Percentiles rank a stretch among this genome's conserved stretches.
Conservation (phyloP, 2,888 invertebrate genomes). For the Phoenoteleia sp. region DNA sequence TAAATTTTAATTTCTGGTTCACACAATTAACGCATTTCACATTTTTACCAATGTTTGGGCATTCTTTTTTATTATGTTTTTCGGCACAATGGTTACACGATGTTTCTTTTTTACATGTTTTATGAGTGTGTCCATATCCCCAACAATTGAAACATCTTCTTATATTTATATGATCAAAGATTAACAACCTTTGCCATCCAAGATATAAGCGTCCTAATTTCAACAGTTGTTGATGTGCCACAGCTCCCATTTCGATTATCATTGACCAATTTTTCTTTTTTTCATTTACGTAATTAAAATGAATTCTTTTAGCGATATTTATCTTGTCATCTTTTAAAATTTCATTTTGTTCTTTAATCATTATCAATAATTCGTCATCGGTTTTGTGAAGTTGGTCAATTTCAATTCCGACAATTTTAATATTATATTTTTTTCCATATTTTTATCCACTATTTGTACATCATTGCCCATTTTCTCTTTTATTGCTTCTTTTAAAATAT, state of each 20-base stretch:
- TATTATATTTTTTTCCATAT: neutral
- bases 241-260: neutral
- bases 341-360: neutral
- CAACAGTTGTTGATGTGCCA: neutral
- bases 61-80: neutral
- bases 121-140: neutral
- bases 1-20: neutral
- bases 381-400: neutral
- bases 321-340: neutral
- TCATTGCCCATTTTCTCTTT: too few relatives aligned
- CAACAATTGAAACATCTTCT: neutral
- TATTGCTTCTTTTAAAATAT: too few relatives aligned
- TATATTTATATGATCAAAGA: neutral
- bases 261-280: neutral
- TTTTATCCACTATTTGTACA: neutral
- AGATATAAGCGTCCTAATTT: neutral
- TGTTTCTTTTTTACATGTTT: neutral
- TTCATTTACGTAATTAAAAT: neutral
- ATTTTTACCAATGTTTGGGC: neutral
- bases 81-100: neutral
- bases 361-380: neutral
- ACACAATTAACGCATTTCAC: neutral
- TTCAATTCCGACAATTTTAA: neutral
- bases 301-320: neutral
- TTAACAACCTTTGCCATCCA: neutral